A percentile compares a stretch with the other conserved stretches of the same genome.
Conservation (phyloP, 2,113 vertebrate genomes). For the Chascanopsetta lugubris region DNA sequence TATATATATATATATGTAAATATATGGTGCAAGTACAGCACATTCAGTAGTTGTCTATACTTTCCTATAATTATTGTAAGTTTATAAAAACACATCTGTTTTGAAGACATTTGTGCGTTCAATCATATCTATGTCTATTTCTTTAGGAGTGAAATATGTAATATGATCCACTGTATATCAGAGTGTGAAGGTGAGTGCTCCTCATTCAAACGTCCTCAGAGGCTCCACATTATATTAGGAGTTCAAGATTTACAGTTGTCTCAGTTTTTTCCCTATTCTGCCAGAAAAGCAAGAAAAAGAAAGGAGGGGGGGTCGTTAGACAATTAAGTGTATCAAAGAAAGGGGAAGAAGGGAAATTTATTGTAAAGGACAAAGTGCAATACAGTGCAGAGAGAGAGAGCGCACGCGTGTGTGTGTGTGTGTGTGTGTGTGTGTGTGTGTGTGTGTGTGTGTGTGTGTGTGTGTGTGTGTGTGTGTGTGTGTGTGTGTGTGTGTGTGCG, state of each 20-base stretch:
- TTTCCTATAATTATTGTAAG: too few species aligned
- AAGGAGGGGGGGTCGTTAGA: not conserved
- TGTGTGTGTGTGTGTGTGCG: not conserved
- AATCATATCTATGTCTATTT: too few species aligned
- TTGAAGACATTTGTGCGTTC: too few species aligned
- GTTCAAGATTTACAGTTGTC: not conserved
- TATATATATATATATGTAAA: too few species aligned
- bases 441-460: not conserved
- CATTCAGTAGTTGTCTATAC: too few species aligned
- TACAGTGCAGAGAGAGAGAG: not conserved
- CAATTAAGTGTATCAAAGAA: slow-evolving; percentile 1
- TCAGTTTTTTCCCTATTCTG: not conserved
- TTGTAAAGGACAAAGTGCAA: slow-evolving; percentile 28
- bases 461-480: not conserved
- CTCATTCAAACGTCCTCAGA: slow-evolving; percentile 46
- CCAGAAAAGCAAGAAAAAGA: not conserved
- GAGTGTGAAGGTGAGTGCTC: not conserved
- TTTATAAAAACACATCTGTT: too few species aligned
- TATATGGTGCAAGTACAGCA: too few species aligned
- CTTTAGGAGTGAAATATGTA: too few species aligned
- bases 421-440: not conserved
- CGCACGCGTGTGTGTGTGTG: not conserved
- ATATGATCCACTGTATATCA: too few species aligned
- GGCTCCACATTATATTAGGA: slow-evolving; percentile 53
- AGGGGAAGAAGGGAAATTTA: not conserved